These are phyloP conservation scores for Pseudomyrmex sp. DNA, from an alignment of 1,140 invertebrate species.

Conservation along the genomic window DNA sequence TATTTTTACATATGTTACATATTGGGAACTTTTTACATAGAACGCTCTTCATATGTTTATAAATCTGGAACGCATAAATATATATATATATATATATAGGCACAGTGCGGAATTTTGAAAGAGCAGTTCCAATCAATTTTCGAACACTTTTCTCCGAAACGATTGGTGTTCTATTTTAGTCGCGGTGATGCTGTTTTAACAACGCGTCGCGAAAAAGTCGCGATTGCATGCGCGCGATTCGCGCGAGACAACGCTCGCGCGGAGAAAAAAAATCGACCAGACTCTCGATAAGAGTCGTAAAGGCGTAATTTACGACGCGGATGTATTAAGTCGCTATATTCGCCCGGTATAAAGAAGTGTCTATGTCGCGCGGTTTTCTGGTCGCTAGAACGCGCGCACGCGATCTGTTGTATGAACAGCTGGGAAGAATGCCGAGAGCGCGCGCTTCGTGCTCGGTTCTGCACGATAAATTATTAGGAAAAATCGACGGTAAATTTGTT, in stretches of 20 bases:
- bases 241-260: neutral
- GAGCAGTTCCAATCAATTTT: neutral
- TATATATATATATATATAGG: neutral
- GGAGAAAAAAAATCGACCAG: neutral
- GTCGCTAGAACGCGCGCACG: constrained; percentile 10
- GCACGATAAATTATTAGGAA: constrained; percentile 40
- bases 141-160: neutral
- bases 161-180: neutral
- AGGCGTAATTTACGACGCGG: constrained; percentile 57
- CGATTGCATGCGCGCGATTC: neutral
- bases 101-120: no score
- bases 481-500: constrained; percentile 51
- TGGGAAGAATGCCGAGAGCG: constrained; percentile 54
- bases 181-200: constrained; percentile 1
- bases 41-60: neutral
- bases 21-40: no score
- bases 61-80: neutral
- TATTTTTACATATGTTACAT: neutral
- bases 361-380: constrained; percentile 50
- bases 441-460: neutral
- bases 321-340: constrained; percentile 57
- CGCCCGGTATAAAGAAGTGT: constrained; percentile 55
- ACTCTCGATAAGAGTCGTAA: neutral
- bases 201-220: neutral
- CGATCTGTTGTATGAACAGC: constrained; percentile 69